Evolutionary conservation across 2,797 vertebrate genomes (phyloP), one percentile per base, ranked within the genome.

Genomic region (Dipus sagitta): DNA sequence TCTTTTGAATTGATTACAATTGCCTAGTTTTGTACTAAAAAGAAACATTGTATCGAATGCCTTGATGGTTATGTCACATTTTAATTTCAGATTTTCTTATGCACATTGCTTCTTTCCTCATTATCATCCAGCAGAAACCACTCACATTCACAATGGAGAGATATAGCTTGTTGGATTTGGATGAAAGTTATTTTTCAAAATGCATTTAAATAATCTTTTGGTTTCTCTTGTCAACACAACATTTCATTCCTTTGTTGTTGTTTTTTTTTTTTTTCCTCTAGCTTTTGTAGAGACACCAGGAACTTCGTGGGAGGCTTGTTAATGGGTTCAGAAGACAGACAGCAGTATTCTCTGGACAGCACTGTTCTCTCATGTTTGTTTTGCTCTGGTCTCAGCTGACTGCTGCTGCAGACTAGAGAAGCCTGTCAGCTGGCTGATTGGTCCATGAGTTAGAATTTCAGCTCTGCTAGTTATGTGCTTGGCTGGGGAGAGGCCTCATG

Each of bases 161-260:
- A 34, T 52, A 17, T 14, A 54, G 68, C 83, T 93, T 89, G 64
- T 54, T 88, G 72, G 24, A 32, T n/a, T 38, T 72, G 47, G 54
- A 60, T 54, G 76, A 58, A 88, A n/a, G 47, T 92, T 74, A 76
- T 78, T 95, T 87, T 81, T 65, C 32, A 74, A 72, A 68, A 70
- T 9, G 70, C 38, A 76, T 64, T 58, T 62, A 30, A 76, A 10
- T 13, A 4, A 30, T 47, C 76, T 28, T 82, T 89, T 68, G 87
- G 67, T 79, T 78, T 64, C 90, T 88, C 47, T 5, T 3, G 26
- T 77, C 87, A 68, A 38, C 23, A 17, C 1, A 60, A 30, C 67
- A 30, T 34, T 65, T 90, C 62, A 72, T 17, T 34, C 62, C 68
- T 91, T 72, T 28, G 12, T 62, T 52, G 4, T n/a, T n/a, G n/a